Percentiles rank a stretch among this genome's conserved stretches.
Conservation (phyloP, 2,888 invertebrate genomes). For the Cataglyphis cursor region DNA sequence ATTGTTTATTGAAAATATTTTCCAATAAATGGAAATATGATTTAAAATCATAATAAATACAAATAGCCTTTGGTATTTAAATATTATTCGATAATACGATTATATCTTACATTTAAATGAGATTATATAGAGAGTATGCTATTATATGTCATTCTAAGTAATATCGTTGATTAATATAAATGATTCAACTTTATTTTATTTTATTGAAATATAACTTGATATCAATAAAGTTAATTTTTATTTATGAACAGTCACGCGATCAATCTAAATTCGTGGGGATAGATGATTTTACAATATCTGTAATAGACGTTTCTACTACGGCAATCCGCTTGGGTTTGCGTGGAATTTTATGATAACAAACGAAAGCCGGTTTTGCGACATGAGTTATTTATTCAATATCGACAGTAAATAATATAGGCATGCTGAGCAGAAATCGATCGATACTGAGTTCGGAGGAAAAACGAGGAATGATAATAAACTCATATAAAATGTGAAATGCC, state of each 20-base stretch:
- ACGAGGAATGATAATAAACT: neutral
- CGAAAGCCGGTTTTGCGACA: conserved; percentile 10
- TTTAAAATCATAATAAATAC: neutral
- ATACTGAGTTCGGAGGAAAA: neutral
- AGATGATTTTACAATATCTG: conserved; percentile 1
- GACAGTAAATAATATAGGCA: conserved; percentile 4
- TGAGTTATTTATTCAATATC: conserved; percentile 4
- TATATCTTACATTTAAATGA: neutral
- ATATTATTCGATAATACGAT: neutral
- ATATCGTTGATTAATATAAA: conserved; percentile 13
- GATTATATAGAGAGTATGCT: neutral
- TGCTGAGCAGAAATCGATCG: neutral
- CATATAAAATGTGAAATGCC: neutral
- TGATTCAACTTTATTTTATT: conserved; percentile 1
- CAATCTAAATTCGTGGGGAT: conserved; percentile 7
- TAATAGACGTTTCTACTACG: neutral
- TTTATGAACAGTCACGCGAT: neutral
- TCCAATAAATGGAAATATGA: neutral
- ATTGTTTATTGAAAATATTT: neutral
- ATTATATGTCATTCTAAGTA: neutral
- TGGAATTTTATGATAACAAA: conserved; percentile 7
- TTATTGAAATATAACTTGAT: conserved; percentile 4
- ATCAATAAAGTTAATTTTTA: conserved; percentile 24
- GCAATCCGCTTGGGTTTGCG: neutral
- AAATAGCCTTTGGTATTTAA: neutral